A percentile compares a stretch with the other conserved stretches of the same genome.
These are phyloP conservation scores for Caenorhabditis sulstoni DNA, from an alignment of 2,888 invertebrate species.

Conservation along the genomic window DNA sequence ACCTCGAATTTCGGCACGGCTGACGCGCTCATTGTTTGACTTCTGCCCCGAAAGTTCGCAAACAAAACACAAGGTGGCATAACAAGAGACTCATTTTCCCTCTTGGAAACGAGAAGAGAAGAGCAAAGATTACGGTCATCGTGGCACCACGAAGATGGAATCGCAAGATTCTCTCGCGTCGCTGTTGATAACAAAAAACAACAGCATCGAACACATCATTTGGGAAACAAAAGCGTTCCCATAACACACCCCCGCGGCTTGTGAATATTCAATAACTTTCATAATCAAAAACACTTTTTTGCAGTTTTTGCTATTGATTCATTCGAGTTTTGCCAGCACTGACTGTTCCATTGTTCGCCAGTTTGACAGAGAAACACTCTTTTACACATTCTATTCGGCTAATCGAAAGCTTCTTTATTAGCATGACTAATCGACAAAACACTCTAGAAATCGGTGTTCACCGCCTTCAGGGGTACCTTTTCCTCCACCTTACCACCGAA, in stretches of 20 bases:
- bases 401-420: not conserved
- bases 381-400: slow-evolving; percentile 16
- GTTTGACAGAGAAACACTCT: slow-evolving; percentile 23
- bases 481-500: not conserved
- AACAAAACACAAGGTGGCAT: slow-evolving; percentile 47
- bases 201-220: slow-evolving; percentile 10
- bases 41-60: slow-evolving; percentile 46
- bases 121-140: slow-evolving; percentile 25
- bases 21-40: slow-evolving; percentile 44
- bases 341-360: slow-evolving; percentile 31
- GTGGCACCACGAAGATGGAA: not conserved
- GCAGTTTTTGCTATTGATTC: slow-evolving; percentile 29
- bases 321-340: slow-evolving; percentile 8
- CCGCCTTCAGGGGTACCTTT: not conserved
- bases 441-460: not conserved
- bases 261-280: slow-evolving; percentile 39
- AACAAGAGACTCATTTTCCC: slow-evolving; percentile 7
- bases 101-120: not conserved
- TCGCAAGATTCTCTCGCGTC: too few species aligned
- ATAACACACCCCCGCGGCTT: slow-evolving; percentile 33
- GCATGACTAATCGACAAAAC: slow-evolving; percentile 7
- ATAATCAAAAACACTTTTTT: not conserved
- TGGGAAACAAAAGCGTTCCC: slow-evolving; percentile 32
- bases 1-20: slow-evolving; percentile 26
- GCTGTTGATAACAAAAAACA: slow-evolving; percentile 8